Base-by-base conservation (phyloP, 1,140 invertebrate species). In the Copidosoma floridanum region DNA sequence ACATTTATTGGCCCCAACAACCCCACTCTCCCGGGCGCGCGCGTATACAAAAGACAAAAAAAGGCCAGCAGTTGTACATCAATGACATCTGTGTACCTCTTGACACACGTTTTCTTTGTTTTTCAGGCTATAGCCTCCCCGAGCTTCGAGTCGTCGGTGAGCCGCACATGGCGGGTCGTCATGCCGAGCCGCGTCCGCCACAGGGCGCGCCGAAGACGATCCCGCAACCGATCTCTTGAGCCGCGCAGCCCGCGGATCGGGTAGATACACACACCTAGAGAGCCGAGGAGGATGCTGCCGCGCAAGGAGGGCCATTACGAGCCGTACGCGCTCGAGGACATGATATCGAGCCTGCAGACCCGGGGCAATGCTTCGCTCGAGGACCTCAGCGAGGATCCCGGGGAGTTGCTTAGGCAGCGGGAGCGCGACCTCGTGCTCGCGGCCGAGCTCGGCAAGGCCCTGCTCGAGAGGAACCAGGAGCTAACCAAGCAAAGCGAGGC, bases 401-500 rank as follows among this genome's bases (percentile, higher is more conserved):
- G 88, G 83, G 86, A 86, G 16, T 87, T 94, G 71, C 80, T 98
- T 20, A 91, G 91, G 66, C 91, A 95, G 78, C 95, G 97, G 74
- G 95, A 97, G 70, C 89, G 90, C 61, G 95, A 98, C 74, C 84
- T 98, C 11, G 86, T 95, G 21, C 81, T 98, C 48, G 95, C 95
- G 1, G 95, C 95, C 1, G 94, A 98, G 77, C 81, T 98, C 29
- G 95, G 95, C 20, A 97, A 97, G 77, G 95, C 94, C 0, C 80
- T 98, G 44, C 81, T 98, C 52, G 94, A 97, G 68, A 93, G 93
- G 71, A 98, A 97, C 75, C 91, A 96, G 71, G 92, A 97, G 71
- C 81, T 98, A 50, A 91, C 88, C 62, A 86, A 88, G 62, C 90
- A 94, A 71, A 89, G 94, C 75, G 94, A 97, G 65, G 84, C 85